Percentiles rank a stretch among this genome's conserved stretches.
phyloP scores from a whole-genome alignment of 2,888 invertebrate genomes.

The Latrodectus elegans region DNA sequence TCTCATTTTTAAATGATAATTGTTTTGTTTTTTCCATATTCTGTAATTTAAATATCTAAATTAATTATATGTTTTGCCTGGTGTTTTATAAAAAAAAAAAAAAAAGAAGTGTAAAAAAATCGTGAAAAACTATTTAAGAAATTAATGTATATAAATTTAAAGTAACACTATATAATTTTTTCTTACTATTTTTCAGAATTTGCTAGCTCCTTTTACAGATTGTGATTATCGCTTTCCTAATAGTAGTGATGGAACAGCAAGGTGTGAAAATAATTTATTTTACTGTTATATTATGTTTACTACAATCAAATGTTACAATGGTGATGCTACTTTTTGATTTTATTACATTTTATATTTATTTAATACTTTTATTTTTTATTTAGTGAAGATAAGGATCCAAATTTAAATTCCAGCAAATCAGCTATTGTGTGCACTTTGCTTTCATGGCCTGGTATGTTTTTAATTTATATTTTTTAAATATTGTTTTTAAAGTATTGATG shows the following conservation, averaged over 20 bases:
- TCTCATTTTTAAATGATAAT: too few species aligned
- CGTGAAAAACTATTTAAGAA: too few species aligned
- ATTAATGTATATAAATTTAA: too few species aligned
- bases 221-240: conserved; percentile 81
- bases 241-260: conserved; percentile 78
- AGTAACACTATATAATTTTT: too few species aligned
- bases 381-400: conserved; percentile 82
- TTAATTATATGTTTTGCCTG: not conserved
- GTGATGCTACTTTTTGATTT: not conserved
- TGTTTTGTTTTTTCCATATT: too few species aligned
- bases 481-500: not conserved
- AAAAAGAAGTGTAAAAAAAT: not conserved
- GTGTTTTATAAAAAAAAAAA: not conserved
- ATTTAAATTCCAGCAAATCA: conserved; percentile 87
- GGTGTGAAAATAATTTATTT: conserved; percentile 76
- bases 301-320: too few species aligned
- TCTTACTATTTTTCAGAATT: conserved; percentile 80
- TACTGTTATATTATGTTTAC: not conserved
- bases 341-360: not conserved
- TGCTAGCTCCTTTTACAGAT: conserved; percentile 95
- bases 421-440: conserved; percentile 86
- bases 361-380: not conserved
- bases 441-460: conserved; percentile 87
- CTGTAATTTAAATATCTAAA: too few species aligned
- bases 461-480: conserved; percentile 71